Percentiles rank a stretch among this genome's conserved stretches.
Conservation (phyloP, 1,140 invertebrate species). For the Melitaea cinxia region DNA sequence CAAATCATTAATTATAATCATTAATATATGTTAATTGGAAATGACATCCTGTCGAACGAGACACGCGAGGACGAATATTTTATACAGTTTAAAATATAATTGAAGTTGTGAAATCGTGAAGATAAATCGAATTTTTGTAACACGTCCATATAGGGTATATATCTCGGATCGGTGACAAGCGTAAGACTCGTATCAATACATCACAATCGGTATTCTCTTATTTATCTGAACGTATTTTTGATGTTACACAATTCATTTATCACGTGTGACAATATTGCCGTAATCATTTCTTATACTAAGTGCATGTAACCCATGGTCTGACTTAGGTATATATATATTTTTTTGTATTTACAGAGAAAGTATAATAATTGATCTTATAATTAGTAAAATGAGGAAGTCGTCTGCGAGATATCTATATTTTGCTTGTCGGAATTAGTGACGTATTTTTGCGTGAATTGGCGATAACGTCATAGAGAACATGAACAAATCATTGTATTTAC, state of each 20-base stretch:
- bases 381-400: too few species aligned
- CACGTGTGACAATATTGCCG: constrained; percentile 5
- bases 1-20: too few species aligned
- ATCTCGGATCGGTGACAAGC: constrained; percentile 12
- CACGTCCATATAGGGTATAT: constrained; percentile 17
- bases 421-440: too few species aligned
- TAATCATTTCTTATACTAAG: background rate
- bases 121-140: constrained; percentile 22
- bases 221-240: constrained; percentile 8
- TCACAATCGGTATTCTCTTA: constrained; percentile 21
- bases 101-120: constrained; percentile 19
- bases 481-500: too few species aligned
- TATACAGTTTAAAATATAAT: background rate
- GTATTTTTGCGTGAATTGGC: too few species aligned
- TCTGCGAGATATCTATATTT: too few species aligned
- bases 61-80: background rate
- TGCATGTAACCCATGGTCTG: background rate
- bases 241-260: constrained; percentile 12
- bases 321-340: too few species aligned
- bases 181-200: constrained; percentile 13
- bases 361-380: too few species aligned
- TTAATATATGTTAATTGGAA: background rate
- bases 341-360: too few species aligned
- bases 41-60: background rate
- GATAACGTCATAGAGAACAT: too few species aligned